A percentile compares a stretch with the other conserved stretches of the same genome.
phyloP scores from a whole-genome alignment of 2,888 invertebrate species.

The Maniola hyperantus region DNA sequence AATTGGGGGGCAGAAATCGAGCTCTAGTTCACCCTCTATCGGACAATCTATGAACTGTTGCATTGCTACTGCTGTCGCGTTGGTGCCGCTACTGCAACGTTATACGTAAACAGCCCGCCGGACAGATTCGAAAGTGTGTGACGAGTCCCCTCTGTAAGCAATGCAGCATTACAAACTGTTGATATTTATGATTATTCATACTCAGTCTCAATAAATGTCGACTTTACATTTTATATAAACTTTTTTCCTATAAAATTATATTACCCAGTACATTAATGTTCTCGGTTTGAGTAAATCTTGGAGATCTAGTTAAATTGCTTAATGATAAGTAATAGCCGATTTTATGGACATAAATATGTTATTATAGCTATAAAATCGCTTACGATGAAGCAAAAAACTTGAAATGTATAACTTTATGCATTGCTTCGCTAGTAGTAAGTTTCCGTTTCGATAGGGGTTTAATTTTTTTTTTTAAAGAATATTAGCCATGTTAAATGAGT shows the following conservation, averaged over 20 bases:
- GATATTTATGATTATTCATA: constrained; percentile 31
- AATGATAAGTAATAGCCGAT: constrained; percentile 25
- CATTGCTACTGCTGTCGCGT: too few relatives aligned
- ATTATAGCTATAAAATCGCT: constrained; percentile 21
- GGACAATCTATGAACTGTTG: too few relatives aligned
- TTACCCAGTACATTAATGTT: constrained; percentile 21
- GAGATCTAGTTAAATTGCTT: constrained; percentile 27
- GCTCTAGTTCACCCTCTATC: too few relatives aligned
- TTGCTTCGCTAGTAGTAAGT: not conserved
- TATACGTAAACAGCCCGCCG: too few relatives aligned
- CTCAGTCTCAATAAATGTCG: constrained; percentile 19
- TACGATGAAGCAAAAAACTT: constrained; percentile 5
- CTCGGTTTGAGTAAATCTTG: constrained; percentile 10
- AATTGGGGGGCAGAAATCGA: too few relatives aligned
- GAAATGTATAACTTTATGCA: constrained; percentile 3
- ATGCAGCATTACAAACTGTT: constrained; percentile 17
- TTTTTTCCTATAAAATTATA: constrained; percentile 23
- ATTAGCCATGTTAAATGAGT: too few relatives aligned
- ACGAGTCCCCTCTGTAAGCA: not conserved
- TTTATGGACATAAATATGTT: constrained; percentile 20
- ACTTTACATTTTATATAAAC: constrained; percentile 5
- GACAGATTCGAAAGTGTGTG: not conserved
- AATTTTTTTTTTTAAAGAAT: too few relatives aligned
- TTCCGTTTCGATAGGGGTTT: not conserved
- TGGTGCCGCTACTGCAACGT: too few relatives aligned